phyloP scores from a whole-genome alignment of 2,888 invertebrate genomes.

The Hyles lineata region DNA sequence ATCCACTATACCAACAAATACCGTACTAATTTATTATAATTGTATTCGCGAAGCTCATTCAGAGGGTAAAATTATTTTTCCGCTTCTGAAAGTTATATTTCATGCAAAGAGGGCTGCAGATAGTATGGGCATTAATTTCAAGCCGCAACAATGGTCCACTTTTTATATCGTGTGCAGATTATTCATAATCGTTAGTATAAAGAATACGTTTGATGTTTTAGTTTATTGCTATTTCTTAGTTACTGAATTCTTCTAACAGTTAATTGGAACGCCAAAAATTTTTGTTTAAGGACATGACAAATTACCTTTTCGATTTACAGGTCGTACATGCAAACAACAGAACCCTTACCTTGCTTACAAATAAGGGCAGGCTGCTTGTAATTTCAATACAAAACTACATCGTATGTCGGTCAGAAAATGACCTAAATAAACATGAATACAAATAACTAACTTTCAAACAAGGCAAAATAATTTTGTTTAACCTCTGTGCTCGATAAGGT shows the following conservation, averaged over 20 bases:
- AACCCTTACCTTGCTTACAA: neutral
- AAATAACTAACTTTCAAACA: slow-evolving; percentile 34
- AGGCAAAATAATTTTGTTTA: slow-evolving; percentile 8
- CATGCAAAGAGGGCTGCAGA: slow-evolving; percentile 1
- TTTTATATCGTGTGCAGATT: neutral
- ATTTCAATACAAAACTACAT: slow-evolving; percentile 49
- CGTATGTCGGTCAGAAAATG: slow-evolving; percentile 47
- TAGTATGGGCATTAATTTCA: slow-evolving; percentile 4
- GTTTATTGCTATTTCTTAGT: neutral
- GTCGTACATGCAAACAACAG: neutral
- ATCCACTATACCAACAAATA: too few relatives aligned
- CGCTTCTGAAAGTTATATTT: neutral
- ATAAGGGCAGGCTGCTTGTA: slow-evolving; percentile 32
- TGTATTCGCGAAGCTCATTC: neutral
- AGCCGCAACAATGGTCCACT: neutral
- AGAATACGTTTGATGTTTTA: neutral
- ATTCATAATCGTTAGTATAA: neutral
- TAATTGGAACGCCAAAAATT: neutral
- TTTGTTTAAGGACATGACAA: neutral
- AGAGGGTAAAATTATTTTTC: neutral
- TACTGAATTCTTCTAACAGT: neutral
- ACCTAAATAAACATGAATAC: slow-evolving; percentile 61
- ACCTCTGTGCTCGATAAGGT: neutral
- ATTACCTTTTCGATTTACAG: neutral
- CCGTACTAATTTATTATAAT: neutral